Base-by-base conservation (phyloP, 2,888 invertebrate species). In the Phaonia tiefii region DNA sequence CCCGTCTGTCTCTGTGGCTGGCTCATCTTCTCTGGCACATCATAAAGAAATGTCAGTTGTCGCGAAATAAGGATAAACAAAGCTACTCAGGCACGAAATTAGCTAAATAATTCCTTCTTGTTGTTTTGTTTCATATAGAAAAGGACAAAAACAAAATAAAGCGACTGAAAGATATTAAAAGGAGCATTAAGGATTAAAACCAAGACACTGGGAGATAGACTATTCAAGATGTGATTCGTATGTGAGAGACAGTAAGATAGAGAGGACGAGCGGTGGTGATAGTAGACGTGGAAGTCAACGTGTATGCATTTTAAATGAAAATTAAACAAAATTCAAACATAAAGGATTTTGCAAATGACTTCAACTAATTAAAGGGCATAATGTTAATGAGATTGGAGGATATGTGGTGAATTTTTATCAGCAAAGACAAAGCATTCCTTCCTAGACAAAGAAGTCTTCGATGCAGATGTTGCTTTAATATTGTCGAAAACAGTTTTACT, bases 321-420 rank as follows among this genome's bases (percentile, higher is more conserved):
- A 69, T 69, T 75, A 72, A 75, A 78, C 77, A 77, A 81, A 75
- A 67, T 39, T 1, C 13, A 37, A 37, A 63, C 39, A 63, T 42
- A 74, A 75, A 60, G 67, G 72, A 78, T 81, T 78, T 73, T 49
- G 67, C 56, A 72, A 78, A 81, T 70, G 65, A 78, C 72, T 81
- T 81, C 72, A 44, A 37, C 46, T 78, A 81, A 81, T 78, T 81
- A 58, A 42, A 75, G 72, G 72, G 69, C 81, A 78, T 46, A 63
- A 81, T 81, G 81, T 81, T 81, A 81, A 81, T 81, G 81, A 78
- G 81, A 69, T 78, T 63, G 17, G 42, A 63, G 20, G 63, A 42
- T 42, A 63, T 63, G 63, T n/a, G 5, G 37, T 42, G n/a, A 5
- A 15, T 22, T 63, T 63, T 63, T 22, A 22, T 22, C n/a, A 11